These are phyloP conservation scores for Oophaga pumilio DNA, from an alignment of 2,113 vertebrate genomes.

Conservation along the genomic window DNA sequence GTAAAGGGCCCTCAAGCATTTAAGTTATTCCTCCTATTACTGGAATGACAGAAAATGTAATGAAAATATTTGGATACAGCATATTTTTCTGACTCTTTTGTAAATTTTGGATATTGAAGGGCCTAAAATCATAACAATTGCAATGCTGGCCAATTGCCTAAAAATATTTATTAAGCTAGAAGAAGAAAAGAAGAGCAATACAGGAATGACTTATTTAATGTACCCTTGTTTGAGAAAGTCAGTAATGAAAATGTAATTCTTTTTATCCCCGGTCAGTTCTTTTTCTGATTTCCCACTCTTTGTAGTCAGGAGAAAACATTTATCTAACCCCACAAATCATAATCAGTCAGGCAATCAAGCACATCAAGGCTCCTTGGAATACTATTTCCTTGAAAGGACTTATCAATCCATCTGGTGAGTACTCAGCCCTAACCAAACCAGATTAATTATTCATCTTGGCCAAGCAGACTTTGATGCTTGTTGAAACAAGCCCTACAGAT, in stretches of 20 bases:
- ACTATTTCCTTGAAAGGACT: slow-evolving; percentile 83
- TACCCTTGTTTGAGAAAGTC: slow-evolving; percentile 60
- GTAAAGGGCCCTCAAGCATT: not conserved
- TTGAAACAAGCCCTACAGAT: slow-evolving; percentile 67
- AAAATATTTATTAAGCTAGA: not conserved
- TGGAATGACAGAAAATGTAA: not conserved
- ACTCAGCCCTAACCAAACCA: slow-evolving; percentile 78
- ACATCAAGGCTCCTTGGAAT: slow-evolving; percentile 76
- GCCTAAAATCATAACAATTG: not conserved
- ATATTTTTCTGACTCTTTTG: not conserved
- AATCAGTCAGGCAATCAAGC: slow-evolving; percentile 73
- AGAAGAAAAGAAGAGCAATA: slow-evolving; percentile 1
- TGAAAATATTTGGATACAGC: slow-evolving; percentile 2
- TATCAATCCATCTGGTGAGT: slow-evolving; percentile 85
- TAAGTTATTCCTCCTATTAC: not conserved
- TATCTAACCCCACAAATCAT: slow-evolving; percentile 66
- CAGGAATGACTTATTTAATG: slow-evolving; percentile 33
- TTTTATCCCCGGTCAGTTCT: not conserved
- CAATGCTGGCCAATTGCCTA: slow-evolving; percentile 2
- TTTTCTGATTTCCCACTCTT: slow-evolving; percentile 59
- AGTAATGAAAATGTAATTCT: slow-evolving; percentile 61
- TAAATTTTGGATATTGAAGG: not conserved
- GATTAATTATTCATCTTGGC: slow-evolving; percentile 81
- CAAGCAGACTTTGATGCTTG: slow-evolving; percentile 79
- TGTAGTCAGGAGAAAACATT: slow-evolving; percentile 62